phyloP scores from a whole-genome alignment of 1,140 invertebrate species.

The Calliopsis andreniformis region DNA sequence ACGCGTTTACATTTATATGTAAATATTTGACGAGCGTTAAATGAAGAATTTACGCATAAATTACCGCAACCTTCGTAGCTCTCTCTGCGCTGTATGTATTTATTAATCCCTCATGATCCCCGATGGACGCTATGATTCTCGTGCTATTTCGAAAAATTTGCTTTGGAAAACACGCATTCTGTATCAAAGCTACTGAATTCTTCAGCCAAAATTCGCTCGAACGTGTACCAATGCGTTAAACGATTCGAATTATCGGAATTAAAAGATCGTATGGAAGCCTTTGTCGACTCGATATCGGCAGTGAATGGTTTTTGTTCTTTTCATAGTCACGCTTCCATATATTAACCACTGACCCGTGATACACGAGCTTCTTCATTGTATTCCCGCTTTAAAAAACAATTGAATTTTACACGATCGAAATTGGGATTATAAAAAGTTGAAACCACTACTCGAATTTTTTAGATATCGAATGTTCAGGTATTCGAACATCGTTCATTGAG shows the following conservation, averaged over 20 bases:
- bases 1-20: slow-evolving; percentile 26
- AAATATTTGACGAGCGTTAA: slow-evolving; percentile 39
- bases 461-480: neutral
- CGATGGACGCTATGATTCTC: slow-evolving; percentile 11
- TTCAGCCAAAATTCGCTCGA: neutral
- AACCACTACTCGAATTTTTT: neutral
- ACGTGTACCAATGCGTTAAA: neutral
- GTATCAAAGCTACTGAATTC: slow-evolving; percentile 12
- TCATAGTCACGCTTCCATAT: neutral
- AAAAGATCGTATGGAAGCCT: neutral
- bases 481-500: neutral
- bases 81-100: slow-evolving; percentile 5
- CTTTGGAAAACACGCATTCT: neutral
- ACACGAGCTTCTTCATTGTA: neutral
- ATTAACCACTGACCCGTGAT: neutral
- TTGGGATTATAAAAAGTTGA: neutral
- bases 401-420: neutral
- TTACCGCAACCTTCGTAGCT: slow-evolving; percentile 8
- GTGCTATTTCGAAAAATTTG: slow-evolving; percentile 11
- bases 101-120: slow-evolving; percentile 3
- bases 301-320: neutral
- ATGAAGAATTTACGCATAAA: slow-evolving; percentile 7
- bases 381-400: neutral
- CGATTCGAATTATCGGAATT: neutral
- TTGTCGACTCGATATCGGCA: neutral